Evolutionary conservation across 2,113 vertebrate genomes (phyloP), one percentile per base, ranked within the genome.

Genomic region (Nothoprocta pentlandii): DNA sequence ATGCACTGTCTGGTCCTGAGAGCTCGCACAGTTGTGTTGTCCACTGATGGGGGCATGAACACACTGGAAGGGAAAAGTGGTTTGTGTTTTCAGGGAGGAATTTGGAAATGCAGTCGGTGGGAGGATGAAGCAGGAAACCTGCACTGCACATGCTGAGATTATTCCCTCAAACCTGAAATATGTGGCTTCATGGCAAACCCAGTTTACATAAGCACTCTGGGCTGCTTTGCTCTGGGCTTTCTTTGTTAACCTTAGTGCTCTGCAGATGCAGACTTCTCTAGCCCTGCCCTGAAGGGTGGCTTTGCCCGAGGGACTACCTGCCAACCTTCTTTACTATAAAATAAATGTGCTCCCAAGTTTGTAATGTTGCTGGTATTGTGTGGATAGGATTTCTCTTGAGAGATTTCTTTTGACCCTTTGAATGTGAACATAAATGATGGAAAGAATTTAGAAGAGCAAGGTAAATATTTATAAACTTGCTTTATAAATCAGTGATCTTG

Each of bases 391-490:
- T 49, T 6, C n/a, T 49, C 41, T 41, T 16, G 11, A 86, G 44
- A 2, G 0, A 75, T 44, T 70, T 81, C 47, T 71, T 70, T n/a
- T 61, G 58, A 79, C 30, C 32, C 23, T 79, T 79, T 68, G 47
- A 78, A 62, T 30, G 58, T 23, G 36, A 81, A 44, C 20, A 32
- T 32, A 93, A 91, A 79, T 51, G 11, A 59, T 39, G 36, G 47
- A 81, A 84, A 87, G 30, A 79, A 76, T 71, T 89, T 81, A 81
- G 25, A 92, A 84, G 16, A 84, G 34, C 8, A 70, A 87, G 20
- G 14, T 67, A 84, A 91, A 67, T 92, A 77, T 77, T 88, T 80
- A 80, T 83, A 23, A 86, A 44, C 3, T 63, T 77, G 5, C 58
- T 19, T 76, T 88, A 51, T 39, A 85, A 62, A 74, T 86, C 41